Conservation (phyloP, 1,140 invertebrate species). For the Thalassaphorura encarpata region DNA sequence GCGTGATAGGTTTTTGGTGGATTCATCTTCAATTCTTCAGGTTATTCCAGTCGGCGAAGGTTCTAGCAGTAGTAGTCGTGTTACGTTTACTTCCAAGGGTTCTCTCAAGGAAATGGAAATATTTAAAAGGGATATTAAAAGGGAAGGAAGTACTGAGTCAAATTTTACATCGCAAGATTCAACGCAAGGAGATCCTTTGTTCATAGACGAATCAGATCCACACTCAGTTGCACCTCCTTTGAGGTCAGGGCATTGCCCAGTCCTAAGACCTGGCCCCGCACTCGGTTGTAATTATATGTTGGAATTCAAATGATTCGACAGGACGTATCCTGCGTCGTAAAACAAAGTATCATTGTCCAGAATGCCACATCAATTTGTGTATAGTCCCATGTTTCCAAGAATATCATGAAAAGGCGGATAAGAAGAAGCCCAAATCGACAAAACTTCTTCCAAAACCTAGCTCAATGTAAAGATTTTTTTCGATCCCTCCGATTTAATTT, state of each 20-base stretch:
- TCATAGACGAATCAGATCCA: background rate
- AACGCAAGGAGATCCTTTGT: background rate
- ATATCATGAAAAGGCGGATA: slow-evolving; percentile 50
- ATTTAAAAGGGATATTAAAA: background rate
- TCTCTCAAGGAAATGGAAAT: slow-evolving; percentile 8
- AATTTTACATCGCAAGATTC: background rate
- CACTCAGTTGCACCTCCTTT: background rate
- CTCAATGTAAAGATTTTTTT: slow-evolving; percentile 32
- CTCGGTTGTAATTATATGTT: slow-evolving; percentile 60
- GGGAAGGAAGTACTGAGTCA: too few species aligned
- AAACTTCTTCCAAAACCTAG: slow-evolving; percentile 27
- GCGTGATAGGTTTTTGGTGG: background rate
- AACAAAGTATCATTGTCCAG: slow-evolving; percentile 77
- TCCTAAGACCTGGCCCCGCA: slow-evolving; percentile 63
- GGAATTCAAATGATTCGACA: slow-evolving; percentile 72
- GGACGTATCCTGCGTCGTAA: slow-evolving; percentile 67
- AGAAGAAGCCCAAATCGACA: slow-evolving; percentile 22
- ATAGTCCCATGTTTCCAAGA: slow-evolving; percentile 77
- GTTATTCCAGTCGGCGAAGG: background rate
- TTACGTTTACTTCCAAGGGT: background rate
- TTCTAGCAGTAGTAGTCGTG: background rate
- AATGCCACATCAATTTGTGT: slow-evolving; percentile 74
- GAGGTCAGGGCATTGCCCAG: slow-evolving; percentile 58
- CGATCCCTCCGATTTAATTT: too few species aligned
- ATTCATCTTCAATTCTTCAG: background rate